Base-by-base conservation (phyloP, 2,113 vertebrate species). In the Anhinga anhinga region DNA sequence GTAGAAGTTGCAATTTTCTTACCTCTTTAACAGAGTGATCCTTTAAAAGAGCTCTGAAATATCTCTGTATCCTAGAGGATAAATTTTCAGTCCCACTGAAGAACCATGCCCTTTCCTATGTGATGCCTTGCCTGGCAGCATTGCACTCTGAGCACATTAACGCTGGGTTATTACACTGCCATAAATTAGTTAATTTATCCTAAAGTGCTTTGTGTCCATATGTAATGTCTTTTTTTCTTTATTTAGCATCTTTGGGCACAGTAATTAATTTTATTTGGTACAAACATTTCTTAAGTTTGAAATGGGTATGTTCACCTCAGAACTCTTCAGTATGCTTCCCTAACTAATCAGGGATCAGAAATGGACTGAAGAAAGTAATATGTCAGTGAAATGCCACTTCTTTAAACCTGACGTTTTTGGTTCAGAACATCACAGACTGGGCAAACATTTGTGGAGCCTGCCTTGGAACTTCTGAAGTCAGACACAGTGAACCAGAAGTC, bases 41-140 rank as follows among this genome's bases (percentile, higher is more conserved):
- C 55, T 96, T 96, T 91, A 94, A 82, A 93, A 56, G 70, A 91
- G 40, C 26, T 89, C 69, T 94, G 83, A 94, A 96, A 78, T 80
- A 85, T 45, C 78, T 69, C 19, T 56, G 13, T 79, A 84, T 69
- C 44, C 38, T 66, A 86, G 22, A 93, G 78, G 53, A 87, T 30
- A 73, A 71, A 84, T 86, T 95, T 79, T 66, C 73, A 53, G 15
- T 91, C 32, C 36, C 44, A 61, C n/a, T 70, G 65, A 90, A 79
- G 44, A 94, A 13, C 8, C 15, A 10, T 73, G 40, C 18, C 3
- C 21, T 62, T 86, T 76, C 74, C 69, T 49, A 13, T 40, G 30
- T 63, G 40, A 29, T 49, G 30, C 25, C 25, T 89, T 72, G 18
- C 52, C 73, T 87, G 70, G 61, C 61, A 77, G 29, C 36, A 36